A percentile compares a stretch with the other conserved stretches of the same genome.
Conservation (phyloP, 2,797 vertebrate genomes). For the Eupleurogrammus muticus region DNA sequence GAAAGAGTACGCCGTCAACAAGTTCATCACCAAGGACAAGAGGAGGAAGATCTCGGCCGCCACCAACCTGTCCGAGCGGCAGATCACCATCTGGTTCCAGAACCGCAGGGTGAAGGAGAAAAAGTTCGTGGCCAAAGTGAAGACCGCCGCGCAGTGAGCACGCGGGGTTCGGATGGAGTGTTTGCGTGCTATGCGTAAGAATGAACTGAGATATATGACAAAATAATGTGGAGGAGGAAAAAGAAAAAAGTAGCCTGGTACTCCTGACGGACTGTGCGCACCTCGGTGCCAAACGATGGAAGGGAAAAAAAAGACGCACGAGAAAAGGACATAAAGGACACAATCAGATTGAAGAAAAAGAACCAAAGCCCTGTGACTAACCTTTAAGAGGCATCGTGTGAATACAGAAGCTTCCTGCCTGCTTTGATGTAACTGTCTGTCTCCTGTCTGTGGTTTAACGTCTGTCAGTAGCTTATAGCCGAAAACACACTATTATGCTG, state of each 20-base stretch:
- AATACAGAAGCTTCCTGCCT: constrained; percentile 72
- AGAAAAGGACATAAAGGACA: constrained; percentile 38
- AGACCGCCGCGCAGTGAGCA: constrained; percentile 77
- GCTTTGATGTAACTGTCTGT: constrained; percentile 67
- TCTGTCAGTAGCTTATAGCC: constrained; percentile 56
- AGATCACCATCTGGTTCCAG: constrained; percentile 90
- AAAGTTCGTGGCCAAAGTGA: constrained; percentile 88
- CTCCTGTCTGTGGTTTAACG: constrained; percentile 53
- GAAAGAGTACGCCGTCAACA: constrained; percentile 87
- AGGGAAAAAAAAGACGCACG: constrained; percentile 18
- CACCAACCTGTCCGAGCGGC: constrained; percentile 86
- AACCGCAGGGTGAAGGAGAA: constrained; percentile 89
- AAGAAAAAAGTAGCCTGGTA: constrained; percentile 14
- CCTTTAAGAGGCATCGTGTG: constrained; percentile 67
- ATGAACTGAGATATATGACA: constrained; percentile 21
- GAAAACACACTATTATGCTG: constrained; percentile 54
- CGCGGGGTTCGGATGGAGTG: constrained; percentile 18
- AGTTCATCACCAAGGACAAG: constrained; percentile 91
- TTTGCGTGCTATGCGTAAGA: constrained; percentile 11
- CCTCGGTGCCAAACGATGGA: constrained; percentile 34
- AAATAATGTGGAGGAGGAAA: not conserved
- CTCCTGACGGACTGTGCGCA: constrained; percentile 22
- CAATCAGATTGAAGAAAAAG: constrained; percentile 33
- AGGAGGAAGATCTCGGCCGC: constrained; percentile 87
- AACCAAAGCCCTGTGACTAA: constrained; percentile 54